phyloP scores from a whole-genome alignment of 2,888 invertebrate genomes.

The Chirona hameri region DNA sequence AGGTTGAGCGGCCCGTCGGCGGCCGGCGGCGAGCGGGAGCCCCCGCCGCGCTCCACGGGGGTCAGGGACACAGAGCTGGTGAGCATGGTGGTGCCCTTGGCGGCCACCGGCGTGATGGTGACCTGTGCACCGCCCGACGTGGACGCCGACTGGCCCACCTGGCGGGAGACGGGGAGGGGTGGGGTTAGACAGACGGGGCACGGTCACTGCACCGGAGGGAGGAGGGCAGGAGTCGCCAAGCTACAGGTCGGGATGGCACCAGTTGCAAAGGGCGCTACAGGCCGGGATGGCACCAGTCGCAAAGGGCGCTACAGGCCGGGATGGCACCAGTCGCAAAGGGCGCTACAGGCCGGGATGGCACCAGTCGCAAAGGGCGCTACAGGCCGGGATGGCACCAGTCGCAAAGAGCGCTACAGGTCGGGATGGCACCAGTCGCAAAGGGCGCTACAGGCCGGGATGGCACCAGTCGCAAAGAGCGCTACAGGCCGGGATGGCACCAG shows the following conservation, averaged over 20 bases:
- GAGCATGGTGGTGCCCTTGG: constrained; percentile 26
- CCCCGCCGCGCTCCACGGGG: constrained; percentile 10
- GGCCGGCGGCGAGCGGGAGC: background rate
- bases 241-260: no score
- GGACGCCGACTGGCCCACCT: background rate
- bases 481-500: background rate
- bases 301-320: no score
- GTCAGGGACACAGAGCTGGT: constrained; percentile 26
- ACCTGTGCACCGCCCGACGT: constrained; percentile 8
- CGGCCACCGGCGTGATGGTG: constrained; percentile 28
- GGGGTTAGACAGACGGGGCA: background rate
- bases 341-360: no score
- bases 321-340: no score
- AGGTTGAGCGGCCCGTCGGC: constrained; percentile 24
- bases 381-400: no score
- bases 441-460: no score
- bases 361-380: no score
- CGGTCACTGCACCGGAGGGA: background rate
- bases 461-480: no score
- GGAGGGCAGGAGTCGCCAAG: background rate
- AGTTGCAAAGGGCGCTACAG: no score
- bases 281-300: background rate
- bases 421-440: background rate
- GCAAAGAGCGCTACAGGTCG: no score
- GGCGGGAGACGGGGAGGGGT: background rate